Evolutionary conservation across 2,113 vertebrate genomes (phyloP), one percentile per base, ranked within the genome.

Genomic region (Zapornia atra): DNA sequence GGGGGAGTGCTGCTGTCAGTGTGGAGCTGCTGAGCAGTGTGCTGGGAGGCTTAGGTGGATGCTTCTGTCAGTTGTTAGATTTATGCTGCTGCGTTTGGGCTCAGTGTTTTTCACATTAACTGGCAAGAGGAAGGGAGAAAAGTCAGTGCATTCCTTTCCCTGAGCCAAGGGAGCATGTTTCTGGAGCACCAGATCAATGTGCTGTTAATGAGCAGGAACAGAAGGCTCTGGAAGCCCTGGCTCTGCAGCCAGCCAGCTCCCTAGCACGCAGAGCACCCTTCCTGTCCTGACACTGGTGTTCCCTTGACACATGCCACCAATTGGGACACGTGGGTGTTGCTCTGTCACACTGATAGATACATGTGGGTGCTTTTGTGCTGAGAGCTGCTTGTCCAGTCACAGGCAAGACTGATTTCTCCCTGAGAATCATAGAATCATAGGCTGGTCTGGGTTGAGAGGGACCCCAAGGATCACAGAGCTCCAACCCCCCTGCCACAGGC

Each of bases 111-210:
- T 78, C 51, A 26, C 93, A 90, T 96, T 51, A 91, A 40, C 53
- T 53, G 26, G 6, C 53, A n/a, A 33, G 60, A 60, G 83, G 83
- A 63, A 87, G 63, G 12, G 60, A 78, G 64, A 50, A 63, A 68
- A 88, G 46, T 20, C 5, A 83, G 73, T 25, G 76, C 59, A 29
- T 95, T 95, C 95, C 82, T 90, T 36, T 48, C 34, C 54, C 92
- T 5, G 40, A 42, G 95, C 91, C 91, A 94, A 82, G 63, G 65
- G 70, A 79, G 85, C 85, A 90, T 79, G 75, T 80, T 94, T 82
- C 70, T 86, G 81, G 6, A 28, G 51, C 86, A 22, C 64, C 83
- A 22, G 11, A 79, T 42, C 78, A 0, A 15, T 53, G 20, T 21
- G 53, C 48, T 78, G 7, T 22, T 31, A 6, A 19, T 5, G 54